Evolutionary conservation across 2,113 vertebrate genomes (phyloP).

Genomic region (Pongo pygmaeus): DNA sequence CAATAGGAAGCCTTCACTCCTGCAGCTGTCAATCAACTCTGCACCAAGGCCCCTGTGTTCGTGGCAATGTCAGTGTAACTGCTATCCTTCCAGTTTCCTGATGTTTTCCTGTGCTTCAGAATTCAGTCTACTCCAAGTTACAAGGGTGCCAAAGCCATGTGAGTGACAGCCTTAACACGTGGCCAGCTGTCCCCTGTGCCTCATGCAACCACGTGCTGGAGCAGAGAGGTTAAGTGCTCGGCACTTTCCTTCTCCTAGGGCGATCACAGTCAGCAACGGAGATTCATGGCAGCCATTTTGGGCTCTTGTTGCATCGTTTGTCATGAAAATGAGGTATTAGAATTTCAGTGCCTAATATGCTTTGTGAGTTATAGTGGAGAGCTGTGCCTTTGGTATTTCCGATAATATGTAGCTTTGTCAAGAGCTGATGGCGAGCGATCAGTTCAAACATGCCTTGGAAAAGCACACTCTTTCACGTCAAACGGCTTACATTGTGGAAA

Average conservation of each 20-base stretch:
- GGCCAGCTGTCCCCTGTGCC: neutral
- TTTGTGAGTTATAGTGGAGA: conserved; percentile 69
- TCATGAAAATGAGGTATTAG: conserved; percentile 82
- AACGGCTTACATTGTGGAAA: neutral
- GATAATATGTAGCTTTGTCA: conserved; percentile 54
- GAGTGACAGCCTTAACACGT: neutral
- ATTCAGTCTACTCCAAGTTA: neutral
- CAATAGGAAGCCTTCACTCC: accelerated
- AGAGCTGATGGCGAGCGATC: conserved; percentile 30
- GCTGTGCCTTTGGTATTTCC: conserved; percentile 62
- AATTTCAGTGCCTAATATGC: conserved; percentile 65
- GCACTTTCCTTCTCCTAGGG: conserved; percentile 47
- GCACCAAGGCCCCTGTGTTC: neutral
- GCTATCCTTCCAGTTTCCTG: neutral
- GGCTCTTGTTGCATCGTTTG: conserved; percentile 70
- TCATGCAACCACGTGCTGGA: neutral
- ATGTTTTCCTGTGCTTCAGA: neutral
- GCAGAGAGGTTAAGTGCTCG: conserved; percentile 42
- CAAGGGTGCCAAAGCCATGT: neutral
- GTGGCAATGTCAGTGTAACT: neutral
- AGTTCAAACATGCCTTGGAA: conserved; percentile 34
- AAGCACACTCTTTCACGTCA: conserved; percentile 39
- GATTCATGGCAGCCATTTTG: conserved; percentile 76
- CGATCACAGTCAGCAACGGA: conserved; percentile 42
- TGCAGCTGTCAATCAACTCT: neutral